Conservation (phyloP, 2,888 invertebrate genomes). For the Phortica magna region DNA sequence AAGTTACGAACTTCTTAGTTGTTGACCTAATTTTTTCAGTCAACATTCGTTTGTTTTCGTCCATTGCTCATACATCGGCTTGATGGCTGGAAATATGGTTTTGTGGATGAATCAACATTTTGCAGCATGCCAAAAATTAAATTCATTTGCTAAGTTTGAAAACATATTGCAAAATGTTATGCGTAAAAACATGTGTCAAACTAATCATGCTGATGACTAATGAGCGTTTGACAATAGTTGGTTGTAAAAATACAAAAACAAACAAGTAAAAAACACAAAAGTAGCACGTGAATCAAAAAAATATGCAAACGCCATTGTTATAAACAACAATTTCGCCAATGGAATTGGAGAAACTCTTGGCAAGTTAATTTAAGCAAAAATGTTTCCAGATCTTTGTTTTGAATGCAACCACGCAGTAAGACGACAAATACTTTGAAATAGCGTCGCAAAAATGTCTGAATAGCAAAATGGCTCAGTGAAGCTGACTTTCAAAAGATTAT, state of each 20-base stretch:
- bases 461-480: neutral
- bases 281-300: constrained; percentile 7
- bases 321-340: constrained; percentile 64
- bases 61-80: neutral
- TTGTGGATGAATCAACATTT: neutral
- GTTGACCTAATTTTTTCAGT: neutral
- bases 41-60: neutral
- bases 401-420: constrained; percentile 3
- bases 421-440: neutral
- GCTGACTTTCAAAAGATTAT: neutral
- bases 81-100: neutral
- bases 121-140: neutral
- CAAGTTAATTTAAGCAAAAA: constrained; percentile 8
- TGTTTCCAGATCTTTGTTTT: neutral
- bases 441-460: neutral
- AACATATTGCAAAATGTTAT: constrained; percentile 47
- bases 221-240: constrained; percentile 9
- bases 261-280: neutral
- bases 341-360: constrained; percentile 67
- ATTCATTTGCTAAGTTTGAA: constrained; percentile 36
- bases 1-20: neutral
- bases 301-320: constrained; percentile 10
- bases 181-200: constrained; percentile 11
- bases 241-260: constrained; percentile 16
- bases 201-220: constrained; percentile 18